These are phyloP conservation scores for Polyommatus iphigenia DNA, from an alignment of 2,888 invertebrate genomes.

Conservation along the genomic window DNA sequence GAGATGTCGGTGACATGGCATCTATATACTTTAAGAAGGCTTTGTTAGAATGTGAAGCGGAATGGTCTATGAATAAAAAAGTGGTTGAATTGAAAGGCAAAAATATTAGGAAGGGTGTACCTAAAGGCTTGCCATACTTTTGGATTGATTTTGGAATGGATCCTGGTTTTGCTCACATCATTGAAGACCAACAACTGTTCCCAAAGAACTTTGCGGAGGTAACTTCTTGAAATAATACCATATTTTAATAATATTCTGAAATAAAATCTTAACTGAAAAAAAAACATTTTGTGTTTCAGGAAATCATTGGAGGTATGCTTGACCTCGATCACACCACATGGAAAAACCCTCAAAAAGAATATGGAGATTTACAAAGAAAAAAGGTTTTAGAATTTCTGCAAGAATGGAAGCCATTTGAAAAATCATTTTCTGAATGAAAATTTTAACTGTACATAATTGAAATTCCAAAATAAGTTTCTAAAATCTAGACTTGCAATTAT, in stretches of 20 bases:
- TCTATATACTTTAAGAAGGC: conserved; percentile 99
- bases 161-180: conserved; percentile 97
- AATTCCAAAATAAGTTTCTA: not conserved
- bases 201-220: conserved; percentile 95
- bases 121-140: conserved; percentile 97
- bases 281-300: conserved; percentile 70
- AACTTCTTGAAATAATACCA: conserved; percentile 43
- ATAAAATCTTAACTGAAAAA: not conserved
- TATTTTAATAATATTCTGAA: not conserved
- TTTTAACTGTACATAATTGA: not conserved
- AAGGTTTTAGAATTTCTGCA: conserved; percentile 88
- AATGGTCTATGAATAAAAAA: conserved; percentile 98
- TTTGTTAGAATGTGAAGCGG: conserved; percentile 94
- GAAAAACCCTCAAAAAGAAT: conserved; percentile 90
- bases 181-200: conserved; percentile 94
- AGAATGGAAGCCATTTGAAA: conserved; percentile 85
- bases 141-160: conserved; percentile 95
- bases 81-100: conserved; percentile 79
- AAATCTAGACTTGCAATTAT: not conserved
- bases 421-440: conserved; percentile 56
- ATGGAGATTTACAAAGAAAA: conserved; percentile 86
- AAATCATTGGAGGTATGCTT: conserved; percentile 97
- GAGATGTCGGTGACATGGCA: conserved; percentile 91
- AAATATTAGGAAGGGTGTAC: conserved; percentile 89
- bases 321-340: conserved; percentile 92